These are phyloP conservation scores for Pasiphila rectangulata DNA, from an alignment of 2,888 invertebrate genomes.

Conservation along the genomic window DNA sequence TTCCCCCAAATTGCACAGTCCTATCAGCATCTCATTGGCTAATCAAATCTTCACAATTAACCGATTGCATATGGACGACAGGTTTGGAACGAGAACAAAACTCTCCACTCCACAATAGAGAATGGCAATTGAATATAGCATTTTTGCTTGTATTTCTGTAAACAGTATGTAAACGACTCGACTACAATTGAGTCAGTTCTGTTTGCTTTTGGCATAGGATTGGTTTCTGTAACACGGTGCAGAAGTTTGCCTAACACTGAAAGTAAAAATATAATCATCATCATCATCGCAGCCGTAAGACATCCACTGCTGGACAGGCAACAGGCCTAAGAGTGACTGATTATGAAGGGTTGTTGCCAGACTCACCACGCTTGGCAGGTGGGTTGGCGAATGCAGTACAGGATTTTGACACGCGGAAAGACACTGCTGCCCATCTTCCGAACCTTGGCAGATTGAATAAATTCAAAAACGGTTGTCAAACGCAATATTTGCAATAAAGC, in stretches of 20 bases:
- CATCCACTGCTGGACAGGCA: no score
- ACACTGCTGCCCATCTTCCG: no score
- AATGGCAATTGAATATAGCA: constrained; percentile 45
- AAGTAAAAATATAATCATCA: background rate
- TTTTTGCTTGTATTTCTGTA: constrained; percentile 66
- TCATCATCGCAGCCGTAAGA: no score
- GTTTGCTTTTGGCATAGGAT: constrained; percentile 62
- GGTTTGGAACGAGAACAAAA: constrained; percentile 29
- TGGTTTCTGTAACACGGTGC: constrained; percentile 39
- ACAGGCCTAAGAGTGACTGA: no score
- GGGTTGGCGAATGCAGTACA: no score
- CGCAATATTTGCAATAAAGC: no score
- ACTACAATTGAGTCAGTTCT: constrained; percentile 59
- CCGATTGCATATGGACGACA: constrained; percentile 19
- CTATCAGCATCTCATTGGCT: background rate
- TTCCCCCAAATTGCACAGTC: no score
- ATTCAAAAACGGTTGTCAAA: no score
- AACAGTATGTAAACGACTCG: constrained; percentile 74
- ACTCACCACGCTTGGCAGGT: no score
- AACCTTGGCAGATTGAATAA: no score
- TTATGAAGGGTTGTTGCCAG: no score
- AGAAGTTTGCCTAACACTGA: constrained; percentile 18
- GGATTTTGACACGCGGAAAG: no score
- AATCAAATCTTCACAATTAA: constrained; percentile 1
- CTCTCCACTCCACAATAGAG: constrained; percentile 31